Conservation (phyloP, 2,113 vertebrate genomes). For the Marmota flaviventris region DNA sequence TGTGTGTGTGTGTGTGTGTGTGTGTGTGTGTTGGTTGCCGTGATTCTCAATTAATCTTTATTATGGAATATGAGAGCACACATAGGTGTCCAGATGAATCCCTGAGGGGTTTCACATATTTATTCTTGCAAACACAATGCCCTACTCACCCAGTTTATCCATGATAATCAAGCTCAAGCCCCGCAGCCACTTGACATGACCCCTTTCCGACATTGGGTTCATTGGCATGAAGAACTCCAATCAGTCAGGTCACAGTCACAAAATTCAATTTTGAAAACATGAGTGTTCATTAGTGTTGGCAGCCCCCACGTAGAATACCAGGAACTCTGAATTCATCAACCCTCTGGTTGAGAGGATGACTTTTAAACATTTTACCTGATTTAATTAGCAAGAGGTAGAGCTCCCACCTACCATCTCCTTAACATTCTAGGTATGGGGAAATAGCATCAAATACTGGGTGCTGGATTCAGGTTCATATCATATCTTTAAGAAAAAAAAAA, state of each 20-base stretch:
- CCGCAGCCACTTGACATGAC: background rate
- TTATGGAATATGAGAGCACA: background rate
- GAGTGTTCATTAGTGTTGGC: background rate
- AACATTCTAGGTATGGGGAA: background rate
- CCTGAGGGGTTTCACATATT: background rate
- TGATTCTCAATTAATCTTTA: background rate
- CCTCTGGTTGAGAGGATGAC: accelerated
- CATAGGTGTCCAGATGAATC: background rate
- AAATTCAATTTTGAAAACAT: background rate
- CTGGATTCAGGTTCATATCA: background rate
- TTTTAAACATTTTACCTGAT: background rate
- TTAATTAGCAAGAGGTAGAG: background rate
- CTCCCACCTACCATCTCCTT: background rate
- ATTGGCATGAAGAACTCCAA: background rate
- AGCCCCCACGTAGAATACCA: background rate
- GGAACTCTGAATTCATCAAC: background rate
- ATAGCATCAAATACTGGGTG: background rate
- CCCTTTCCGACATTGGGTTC: background rate
- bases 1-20: no score
- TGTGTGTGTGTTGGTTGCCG: background rate
- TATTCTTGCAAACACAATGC: background rate
- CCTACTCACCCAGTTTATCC: background rate
- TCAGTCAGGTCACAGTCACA: background rate
- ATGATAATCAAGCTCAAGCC: background rate
- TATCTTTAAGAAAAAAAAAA: background rate